Evolutionary conservation across 2,888 invertebrate species (phyloP), one percentile per base, ranked within the genome.

Genomic region (Aproaerema taeniolella): DNA sequence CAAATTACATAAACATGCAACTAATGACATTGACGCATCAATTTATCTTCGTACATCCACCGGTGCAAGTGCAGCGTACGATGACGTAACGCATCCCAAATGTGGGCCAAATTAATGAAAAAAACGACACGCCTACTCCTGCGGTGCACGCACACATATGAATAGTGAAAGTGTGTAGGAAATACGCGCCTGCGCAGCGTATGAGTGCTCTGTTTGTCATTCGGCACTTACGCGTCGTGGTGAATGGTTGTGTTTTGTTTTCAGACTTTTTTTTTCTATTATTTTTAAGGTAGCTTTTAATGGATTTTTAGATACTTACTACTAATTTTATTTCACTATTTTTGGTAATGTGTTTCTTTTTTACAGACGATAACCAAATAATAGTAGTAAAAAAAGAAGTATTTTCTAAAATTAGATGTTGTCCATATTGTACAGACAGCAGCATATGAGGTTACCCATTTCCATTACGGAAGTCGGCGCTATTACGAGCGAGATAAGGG

Each of bases 51-150:
- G 65, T 61, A 61, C 58, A 62, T 62, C 61, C 58, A 61, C 53
- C 58, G 55, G 58, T 62, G 64, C 65, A 61, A 55, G 46, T 48
- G 40, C 45, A 41, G 39, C 36, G 44, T 16, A 20, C 45, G 41
- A 58, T 83, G 81, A 82, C 78, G 77, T 82, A 80, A 82, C 67
- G 46, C 55, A 65, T 68, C 73, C 65, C 61, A 61, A 72, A 85
- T 71, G 77, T 85, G 68, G 85, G 81, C 63, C 82, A 76, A 67
- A 73, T 76, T 72, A 75, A 78, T 77, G 78, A 78, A 75, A 78
- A 69, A 74, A 67, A 37, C 54, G 61, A 61, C 67, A 63, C 70
- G 58, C 74, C 75, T 52, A 64, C 71, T 28, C 10, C 30, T 30
- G 12, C 32, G 31, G 40, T 38, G n/a, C 55, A 59, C 59, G 45